Conservation (phyloP, 2,888 invertebrate genomes). For the Drosophila kambysellisi region DNA sequence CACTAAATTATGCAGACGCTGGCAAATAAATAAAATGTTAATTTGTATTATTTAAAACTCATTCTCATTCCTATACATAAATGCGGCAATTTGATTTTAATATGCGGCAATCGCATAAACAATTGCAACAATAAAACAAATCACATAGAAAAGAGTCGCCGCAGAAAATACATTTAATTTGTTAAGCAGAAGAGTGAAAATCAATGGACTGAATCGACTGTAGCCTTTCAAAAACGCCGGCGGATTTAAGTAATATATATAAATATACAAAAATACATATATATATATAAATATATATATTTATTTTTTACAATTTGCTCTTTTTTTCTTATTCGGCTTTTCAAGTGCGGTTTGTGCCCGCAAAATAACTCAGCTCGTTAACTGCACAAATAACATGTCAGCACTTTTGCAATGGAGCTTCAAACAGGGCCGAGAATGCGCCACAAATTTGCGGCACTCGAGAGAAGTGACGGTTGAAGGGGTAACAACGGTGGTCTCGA, state of each 20-base stretch:
- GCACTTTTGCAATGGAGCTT: conserved; percentile 69
- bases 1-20: conserved; percentile 49
- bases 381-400: conserved; percentile 81
- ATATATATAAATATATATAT: not conserved
- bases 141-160: conserved; percentile 18
- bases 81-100: conserved; percentile 72
- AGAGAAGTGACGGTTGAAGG: not conserved
- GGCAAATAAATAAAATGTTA: conserved; percentile 58
- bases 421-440: conserved; percentile 63
- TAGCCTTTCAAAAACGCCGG: conserved; percentile 27
- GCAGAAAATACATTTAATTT: conserved; percentile 55
- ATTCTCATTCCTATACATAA: conserved; percentile 23
- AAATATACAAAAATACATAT: not conserved
- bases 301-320: conserved; percentile 22
- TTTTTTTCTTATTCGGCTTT: conserved; percentile 38
- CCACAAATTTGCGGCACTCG: conserved; percentile 63
- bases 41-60: conserved; percentile 32
- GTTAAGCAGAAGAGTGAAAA: conserved; percentile 58
- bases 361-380: conserved; percentile 80
- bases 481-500: conserved; percentile 11
- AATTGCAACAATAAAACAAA: conserved; percentile 32
- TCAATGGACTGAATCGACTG: conserved; percentile 41
- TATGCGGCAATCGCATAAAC: conserved; percentile 66
- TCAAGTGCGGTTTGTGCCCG: conserved; percentile 76
- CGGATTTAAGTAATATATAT: too few relatives aligned